Base-by-base conservation (phyloP, 2,113 vertebrate genomes). In the Astur gentilis region DNA sequence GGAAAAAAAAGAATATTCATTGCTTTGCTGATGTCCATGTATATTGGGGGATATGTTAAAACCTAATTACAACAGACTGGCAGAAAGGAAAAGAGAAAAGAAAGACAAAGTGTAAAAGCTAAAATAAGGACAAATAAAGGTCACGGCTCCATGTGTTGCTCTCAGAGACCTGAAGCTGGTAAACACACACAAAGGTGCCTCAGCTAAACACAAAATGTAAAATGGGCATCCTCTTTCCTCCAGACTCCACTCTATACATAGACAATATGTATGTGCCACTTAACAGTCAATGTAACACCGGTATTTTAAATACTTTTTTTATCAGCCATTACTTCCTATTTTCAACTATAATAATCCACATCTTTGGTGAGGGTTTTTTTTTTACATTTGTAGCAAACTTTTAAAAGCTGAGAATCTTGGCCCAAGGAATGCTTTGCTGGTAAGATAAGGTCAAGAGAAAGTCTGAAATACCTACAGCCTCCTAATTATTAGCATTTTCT, bases 121-220 rank as follows among this genome's bases (percentile, higher is more conserved):
- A 58, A 89, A 92, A 71, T 44, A 77, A 81, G 69, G 69, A 87
- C 88, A 94, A 90, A 81, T 50, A 80, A 92, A 97, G 70, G 87
- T 76, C 57, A 50, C 9, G 67, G 36, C 49, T 49, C 44, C 6
- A 5, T 1, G 3, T 36, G 27, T 18, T 69, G 7, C 13, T 50
- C 6, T 5, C 21, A 54, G n/a, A 91, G 34, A 44, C 19, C 44
- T 49, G 66, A 79, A 82, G 13, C 10, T 17, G 50, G 6, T 64
- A 42, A 91, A 49, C 15, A 47, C 36, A 57, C 16, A 70, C 29
- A 57, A 25, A 90, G 16, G 8, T 61, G 40, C 11, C 18, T 69
- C 25, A 6, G 20, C 44, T 62, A 70, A 76, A 70, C 7, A 50
- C 8, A 66, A 93, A 83, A 62, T 1, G 3, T 32, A 50, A 66